phyloP scores from a whole-genome alignment of 1,140 invertebrate species.

The Zophobas atratus region DNA sequence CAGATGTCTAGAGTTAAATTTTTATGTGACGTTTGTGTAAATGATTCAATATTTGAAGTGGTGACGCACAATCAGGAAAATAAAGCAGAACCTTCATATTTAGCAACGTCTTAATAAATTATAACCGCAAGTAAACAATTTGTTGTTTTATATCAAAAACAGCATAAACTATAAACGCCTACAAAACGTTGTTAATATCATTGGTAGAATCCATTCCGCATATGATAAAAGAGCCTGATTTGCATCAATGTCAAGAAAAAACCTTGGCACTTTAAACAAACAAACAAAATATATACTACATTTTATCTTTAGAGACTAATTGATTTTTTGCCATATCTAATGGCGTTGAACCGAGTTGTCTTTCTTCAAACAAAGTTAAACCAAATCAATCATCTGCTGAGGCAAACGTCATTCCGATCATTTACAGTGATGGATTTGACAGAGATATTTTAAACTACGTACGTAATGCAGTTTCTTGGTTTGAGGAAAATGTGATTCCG shows the following conservation, averaged over 20 bases:
- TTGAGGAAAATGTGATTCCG: not conserved
- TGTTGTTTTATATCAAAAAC: not conserved
- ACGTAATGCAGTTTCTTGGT: too few species aligned
- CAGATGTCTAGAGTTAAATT: too few species aligned
- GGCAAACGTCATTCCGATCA: not conserved
- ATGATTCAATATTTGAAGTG: not conserved
- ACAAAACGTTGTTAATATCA: slow-evolving; percentile 23
- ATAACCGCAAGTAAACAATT: not conserved
- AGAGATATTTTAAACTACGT: not conserved
- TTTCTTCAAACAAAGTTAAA: slow-evolving; percentile 31
- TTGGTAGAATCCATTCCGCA: slow-evolving; percentile 7
- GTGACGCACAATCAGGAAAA: slow-evolving; percentile 4
- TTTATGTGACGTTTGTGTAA: not conserved
- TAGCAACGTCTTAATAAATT: slow-evolving; percentile 4
- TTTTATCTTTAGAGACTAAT: slow-evolving; percentile 17
- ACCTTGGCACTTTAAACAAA: slow-evolving; percentile 26
- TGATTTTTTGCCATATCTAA: slow-evolving; percentile 1
- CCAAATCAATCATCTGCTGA: slow-evolving; percentile 17
- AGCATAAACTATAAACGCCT: slow-evolving; percentile 14
- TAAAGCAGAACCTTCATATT: slow-evolving; percentile 4
- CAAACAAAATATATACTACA: not conserved
- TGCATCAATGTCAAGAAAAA: slow-evolving; percentile 41
- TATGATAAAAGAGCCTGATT: slow-evolving; percentile 23
- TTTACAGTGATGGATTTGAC: not conserved
- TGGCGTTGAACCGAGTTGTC: slow-evolving; percentile 19